Conservation (phyloP, 2,113 vertebrate species). For the Catagonus wagneri region DNA sequence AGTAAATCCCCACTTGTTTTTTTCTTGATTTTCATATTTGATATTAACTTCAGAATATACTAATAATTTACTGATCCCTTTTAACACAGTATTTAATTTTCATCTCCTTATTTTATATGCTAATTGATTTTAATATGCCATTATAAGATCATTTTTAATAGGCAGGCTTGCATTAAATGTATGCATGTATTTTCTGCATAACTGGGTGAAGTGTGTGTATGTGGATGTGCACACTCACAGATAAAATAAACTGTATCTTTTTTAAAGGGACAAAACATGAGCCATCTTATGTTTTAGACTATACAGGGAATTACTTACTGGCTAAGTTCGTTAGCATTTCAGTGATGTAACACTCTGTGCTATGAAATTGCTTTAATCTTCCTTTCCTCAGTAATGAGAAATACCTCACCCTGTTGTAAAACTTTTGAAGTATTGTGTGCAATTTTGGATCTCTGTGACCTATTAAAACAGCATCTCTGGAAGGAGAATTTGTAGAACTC, state of each 20-base stretch:
- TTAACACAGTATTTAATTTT: not conserved
- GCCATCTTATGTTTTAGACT: constrained; percentile 47
- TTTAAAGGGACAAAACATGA: not conserved
- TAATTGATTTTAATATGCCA: not conserved
- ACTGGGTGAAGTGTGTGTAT: not conserved
- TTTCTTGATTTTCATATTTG: not conserved
- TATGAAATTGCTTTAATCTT: constrained; percentile 71
- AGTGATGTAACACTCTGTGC: constrained; percentile 66
- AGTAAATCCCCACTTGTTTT: not conserved
- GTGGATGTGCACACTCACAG: rapidly evolving
- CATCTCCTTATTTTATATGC: not conserved
- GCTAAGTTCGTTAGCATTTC: constrained; percentile 77
- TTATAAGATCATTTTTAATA: not conserved
- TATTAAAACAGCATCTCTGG: not conserved
- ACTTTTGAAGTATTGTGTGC: constrained; percentile 50
- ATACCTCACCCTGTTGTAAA: constrained; percentile 51
- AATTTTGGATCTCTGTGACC: constrained; percentile 20
- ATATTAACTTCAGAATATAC: not conserved
- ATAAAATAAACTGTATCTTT: not conserved
- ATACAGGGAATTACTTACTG: constrained; percentile 57
- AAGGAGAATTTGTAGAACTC: not conserved
- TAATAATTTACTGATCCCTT: not conserved
- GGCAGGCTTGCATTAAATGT: not conserved
- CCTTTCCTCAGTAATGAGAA: constrained; percentile 71
- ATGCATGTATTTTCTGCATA: not conserved